Base-by-base conservation (phyloP, 2,888 invertebrate genomes). In the Celastrina argiolus region DNA sequence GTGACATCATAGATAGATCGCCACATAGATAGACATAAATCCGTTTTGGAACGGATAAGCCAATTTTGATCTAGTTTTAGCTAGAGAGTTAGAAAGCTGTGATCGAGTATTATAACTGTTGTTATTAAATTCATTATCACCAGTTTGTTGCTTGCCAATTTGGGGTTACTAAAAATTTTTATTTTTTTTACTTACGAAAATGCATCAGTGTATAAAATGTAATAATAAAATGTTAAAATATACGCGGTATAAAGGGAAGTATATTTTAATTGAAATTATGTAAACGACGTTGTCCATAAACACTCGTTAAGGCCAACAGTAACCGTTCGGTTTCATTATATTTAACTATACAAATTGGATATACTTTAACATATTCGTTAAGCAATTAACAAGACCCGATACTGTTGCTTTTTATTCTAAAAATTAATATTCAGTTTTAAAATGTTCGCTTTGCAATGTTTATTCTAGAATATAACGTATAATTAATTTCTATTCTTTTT, bases 191-290 rank as follows among this genome's bases (percentile, higher is more conserved):
- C 18, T 45, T 45, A 45, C 45, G 45, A 45, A 45, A 45, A 45
- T 16, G 16, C 16, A n/a, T 59, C 31, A 34, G 12, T 16, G 31
- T 36, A 22, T 39, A 36, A 59, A 59, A 59, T 10, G 59, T 59
- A 59, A 59, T 59, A 18, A 59, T 16, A 59, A 39, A 39, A 39
- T 61, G 36, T 61, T 61, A 61, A 36, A 61, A 39, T 61, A 56
- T 26, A 12, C 61, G 59, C 16, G 16, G 59, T 58, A 61, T 36
- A 61, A 36, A 61, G 61, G 16, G 59, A 59, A 61, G 61, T 36
- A 36, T 61, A 61, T 61, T 61, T 61, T 36, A 61, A 61, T 61
- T 61, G 61, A 61, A 61, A 61, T 61, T 61, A 61, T 61, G 61
- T 36, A 36, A 61, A 61, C 61, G 61, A 36, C 36, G 61, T 39